Base-by-base conservation (phyloP, 2,888 invertebrate species). In the Monopis laevigella region DNA sequence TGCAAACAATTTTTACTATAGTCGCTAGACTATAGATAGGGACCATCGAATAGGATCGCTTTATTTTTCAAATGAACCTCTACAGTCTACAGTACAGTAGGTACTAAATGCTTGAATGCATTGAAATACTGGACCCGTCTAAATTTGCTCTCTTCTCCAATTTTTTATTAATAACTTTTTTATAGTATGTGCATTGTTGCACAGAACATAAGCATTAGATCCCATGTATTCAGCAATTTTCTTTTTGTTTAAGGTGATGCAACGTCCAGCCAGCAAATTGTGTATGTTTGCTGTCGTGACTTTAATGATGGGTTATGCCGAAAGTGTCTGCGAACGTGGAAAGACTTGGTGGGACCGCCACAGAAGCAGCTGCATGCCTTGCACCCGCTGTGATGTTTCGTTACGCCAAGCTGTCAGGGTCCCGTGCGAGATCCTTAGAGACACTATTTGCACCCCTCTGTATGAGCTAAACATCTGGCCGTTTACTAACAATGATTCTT, bases 371-470 rank as follows among this genome's bases (percentile, higher is more conserved):
- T 92, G 91, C 69, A 71, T 84, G 53, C 85, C 87, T 45, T 92
- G 92, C 77, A 87, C 89, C 42, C 80, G 80, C 57, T 91, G 91
- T 70, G 85, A 86, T 52, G 72, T 81, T 13, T 55, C 66, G 39
- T 62, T 65, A 44, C 82, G 82, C 42, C 65, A 82, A 53, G 85
- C 89, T 46, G 88, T 90, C 29, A 64, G 87, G 46, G 82, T 86
- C 41, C 90, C 91, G 42, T 92, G 91, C 69, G 88, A 88, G 55
- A 70, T 87, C 45, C 88, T 91, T 72, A 82, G 86, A 46, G 89
- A 92, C 68, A 88, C 91, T 29, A 77, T 87, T 51, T 92, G 92
- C 68, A 88, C 88, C 28, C 84, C 88, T 1, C 73, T 89, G 30
- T 82, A 84, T 49, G 86, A 88, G 53, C 73, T 89, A 49, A 82